phyloP scores from a whole-genome alignment of 2,797 vertebrate species.

The Chrysocyon brachyurus region DNA sequence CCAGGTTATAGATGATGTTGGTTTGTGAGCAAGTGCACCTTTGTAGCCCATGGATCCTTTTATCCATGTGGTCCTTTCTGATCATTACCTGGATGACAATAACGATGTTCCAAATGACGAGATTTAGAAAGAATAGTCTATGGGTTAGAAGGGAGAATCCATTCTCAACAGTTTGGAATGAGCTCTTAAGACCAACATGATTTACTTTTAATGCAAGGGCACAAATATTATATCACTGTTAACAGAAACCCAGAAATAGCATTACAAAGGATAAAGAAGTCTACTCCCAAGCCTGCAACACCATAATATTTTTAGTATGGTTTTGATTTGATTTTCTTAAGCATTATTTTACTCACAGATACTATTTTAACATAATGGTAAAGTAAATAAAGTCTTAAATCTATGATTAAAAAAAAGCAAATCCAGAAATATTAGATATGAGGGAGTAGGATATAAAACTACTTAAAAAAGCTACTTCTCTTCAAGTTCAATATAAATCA shows the following conservation, averaged over 20 bases:
- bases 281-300: too few relatives aligned
- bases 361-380: not conserved
- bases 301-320: not conserved
- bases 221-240: not conserved
- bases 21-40: not conserved
- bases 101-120: not conserved
- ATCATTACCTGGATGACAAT: not conserved
- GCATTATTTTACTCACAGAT: not conserved
- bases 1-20: accelerated
- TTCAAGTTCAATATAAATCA: not conserved
- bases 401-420: not conserved
- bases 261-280: not conserved
- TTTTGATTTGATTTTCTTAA: not conserved
- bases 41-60: not conserved
- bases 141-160: not conserved
- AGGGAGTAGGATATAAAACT: not conserved
- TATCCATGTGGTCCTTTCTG: not conserved
- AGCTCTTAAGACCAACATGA: not conserved
- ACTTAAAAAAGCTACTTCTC: not conserved
- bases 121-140: accelerated
- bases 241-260: not conserved
- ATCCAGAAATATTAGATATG: not conserved
- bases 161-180: not conserved
- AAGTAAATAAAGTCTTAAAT: not conserved
- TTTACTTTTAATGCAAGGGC: not conserved